phyloP scores from a whole-genome alignment of 2,888 invertebrate genomes.

The Ochlodes sylvanus region DNA sequence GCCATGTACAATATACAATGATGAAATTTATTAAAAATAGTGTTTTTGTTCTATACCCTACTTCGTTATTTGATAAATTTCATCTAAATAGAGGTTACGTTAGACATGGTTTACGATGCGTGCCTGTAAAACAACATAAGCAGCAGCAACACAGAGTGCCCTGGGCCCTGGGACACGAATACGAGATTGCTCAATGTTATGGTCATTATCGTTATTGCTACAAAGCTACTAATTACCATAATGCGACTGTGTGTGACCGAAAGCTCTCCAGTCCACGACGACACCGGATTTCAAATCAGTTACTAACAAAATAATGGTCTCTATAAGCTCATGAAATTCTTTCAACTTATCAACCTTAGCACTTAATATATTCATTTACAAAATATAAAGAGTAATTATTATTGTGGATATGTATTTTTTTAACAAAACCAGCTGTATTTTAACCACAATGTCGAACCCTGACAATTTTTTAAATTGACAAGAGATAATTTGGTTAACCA shows the following conservation, averaged over 20 bases:
- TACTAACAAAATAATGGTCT: conserved; percentile 47
- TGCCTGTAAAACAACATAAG: conserved; percentile 16
- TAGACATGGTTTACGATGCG: not conserved
- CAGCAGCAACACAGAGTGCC: not conserved
- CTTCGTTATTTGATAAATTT: conserved; percentile 47
- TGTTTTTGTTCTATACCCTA: conserved; percentile 47
- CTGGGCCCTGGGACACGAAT: too few species aligned
- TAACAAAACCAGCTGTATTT: conserved; percentile 38
- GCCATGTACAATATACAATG: conserved; percentile 13
- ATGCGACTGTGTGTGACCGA: conserved; percentile 6
- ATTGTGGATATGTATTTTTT: conserved; percentile 40
- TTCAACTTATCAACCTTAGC: conserved; percentile 32
- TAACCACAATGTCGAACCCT: conserved; percentile 40
- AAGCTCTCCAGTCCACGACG: conserved; percentile 40
- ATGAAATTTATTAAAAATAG: conserved; percentile 49
- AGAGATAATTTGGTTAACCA: conserved; percentile 33
- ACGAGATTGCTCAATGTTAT: not conserved
- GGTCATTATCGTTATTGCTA: conserved; percentile 34
- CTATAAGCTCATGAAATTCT: conserved; percentile 46
- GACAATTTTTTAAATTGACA: conserved; percentile 37
- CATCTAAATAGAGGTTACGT: conserved; percentile 52
- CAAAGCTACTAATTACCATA: conserved; percentile 46
- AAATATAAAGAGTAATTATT: conserved; percentile 40
- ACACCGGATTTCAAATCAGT: conserved; percentile 39
- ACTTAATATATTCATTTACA: conserved; percentile 40